These are phyloP conservation scores for Herpailurus yagouaroundi DNA, from an alignment of 2,113 vertebrate species.

Conservation along the genomic window DNA sequence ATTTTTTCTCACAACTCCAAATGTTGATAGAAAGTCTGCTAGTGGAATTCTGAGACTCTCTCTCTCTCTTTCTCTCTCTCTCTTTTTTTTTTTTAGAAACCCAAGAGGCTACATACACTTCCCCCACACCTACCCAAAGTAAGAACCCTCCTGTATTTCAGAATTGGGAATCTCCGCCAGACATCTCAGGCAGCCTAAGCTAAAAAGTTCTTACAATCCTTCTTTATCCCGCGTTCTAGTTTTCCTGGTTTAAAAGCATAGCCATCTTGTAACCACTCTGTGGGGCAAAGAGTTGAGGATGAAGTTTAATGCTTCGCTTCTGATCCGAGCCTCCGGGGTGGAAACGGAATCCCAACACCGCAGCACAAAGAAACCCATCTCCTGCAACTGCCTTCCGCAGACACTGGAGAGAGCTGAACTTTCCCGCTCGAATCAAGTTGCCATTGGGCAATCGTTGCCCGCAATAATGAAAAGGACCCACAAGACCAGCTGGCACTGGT, in stretches of 20 bases:
- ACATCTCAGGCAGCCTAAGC: neutral
- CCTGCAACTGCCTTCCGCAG: neutral
- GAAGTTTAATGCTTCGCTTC: neutral
- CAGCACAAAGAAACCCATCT: neutral
- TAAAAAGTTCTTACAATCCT: neutral
- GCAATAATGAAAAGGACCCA: neutral
- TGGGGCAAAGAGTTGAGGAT: neutral
- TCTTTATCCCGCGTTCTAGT: neutral
- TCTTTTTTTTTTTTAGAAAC: neutral
- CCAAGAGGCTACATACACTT: neutral
- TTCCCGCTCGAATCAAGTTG: neutral
- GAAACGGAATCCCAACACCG: neutral
- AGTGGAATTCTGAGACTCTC: conserved; percentile 26
- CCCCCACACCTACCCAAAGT: neutral
- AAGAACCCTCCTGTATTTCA: neutral
- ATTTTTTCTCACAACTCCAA: conserved; percentile 63
- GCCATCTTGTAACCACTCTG: neutral
- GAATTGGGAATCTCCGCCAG: neutral
- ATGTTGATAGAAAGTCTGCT: conserved; percentile 60
- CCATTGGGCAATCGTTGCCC: neutral
- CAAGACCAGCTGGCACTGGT: neutral
- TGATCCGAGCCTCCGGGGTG: neutral
- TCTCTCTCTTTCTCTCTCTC: neutral
- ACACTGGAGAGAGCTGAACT: neutral
- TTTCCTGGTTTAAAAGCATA: neutral